Conservation (phyloP, 2,797 vertebrate species). For the Phrynocephalus guinanensis region DNA sequence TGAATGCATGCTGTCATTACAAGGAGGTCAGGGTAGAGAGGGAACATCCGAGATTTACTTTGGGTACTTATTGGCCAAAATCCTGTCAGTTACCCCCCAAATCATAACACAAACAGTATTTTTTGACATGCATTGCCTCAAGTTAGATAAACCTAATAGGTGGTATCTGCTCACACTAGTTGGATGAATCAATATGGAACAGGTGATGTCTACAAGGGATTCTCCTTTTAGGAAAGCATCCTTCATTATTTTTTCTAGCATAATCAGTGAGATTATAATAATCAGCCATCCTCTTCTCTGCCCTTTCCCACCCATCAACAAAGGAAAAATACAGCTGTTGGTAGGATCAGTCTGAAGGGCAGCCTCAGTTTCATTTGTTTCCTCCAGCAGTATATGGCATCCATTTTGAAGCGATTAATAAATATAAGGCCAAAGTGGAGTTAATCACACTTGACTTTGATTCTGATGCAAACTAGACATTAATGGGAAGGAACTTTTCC, state of each 20-base stretch:
- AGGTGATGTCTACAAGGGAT: too few species aligned
- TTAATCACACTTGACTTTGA: too few species aligned
- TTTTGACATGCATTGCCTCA: too few species aligned
- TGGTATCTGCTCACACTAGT: too few species aligned
- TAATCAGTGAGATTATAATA: not conserved
- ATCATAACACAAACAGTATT: too few species aligned
- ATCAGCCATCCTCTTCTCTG: not conserved
- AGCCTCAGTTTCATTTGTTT: not conserved
- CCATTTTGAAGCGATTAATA: too few species aligned
- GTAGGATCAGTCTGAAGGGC: not conserved
- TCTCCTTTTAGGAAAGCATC: not conserved
- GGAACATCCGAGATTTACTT: not conserved
- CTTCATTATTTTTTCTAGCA: not conserved
- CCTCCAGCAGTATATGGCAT: not conserved
- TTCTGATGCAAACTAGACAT: too few species aligned
- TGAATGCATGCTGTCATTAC: not conserved
- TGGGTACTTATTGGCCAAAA: not conserved
- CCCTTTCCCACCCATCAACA: not conserved
- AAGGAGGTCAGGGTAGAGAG: not conserved
- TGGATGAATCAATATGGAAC: too few species aligned
- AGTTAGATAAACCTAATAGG: too few species aligned
- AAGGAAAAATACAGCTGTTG: not conserved
- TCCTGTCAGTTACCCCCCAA: too few species aligned
- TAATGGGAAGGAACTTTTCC: too few species aligned
- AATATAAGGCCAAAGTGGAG: too few species aligned